phyloP scores from a whole-genome alignment of 1,140 invertebrate genomes.

The Holotrichia oblita region DNA sequence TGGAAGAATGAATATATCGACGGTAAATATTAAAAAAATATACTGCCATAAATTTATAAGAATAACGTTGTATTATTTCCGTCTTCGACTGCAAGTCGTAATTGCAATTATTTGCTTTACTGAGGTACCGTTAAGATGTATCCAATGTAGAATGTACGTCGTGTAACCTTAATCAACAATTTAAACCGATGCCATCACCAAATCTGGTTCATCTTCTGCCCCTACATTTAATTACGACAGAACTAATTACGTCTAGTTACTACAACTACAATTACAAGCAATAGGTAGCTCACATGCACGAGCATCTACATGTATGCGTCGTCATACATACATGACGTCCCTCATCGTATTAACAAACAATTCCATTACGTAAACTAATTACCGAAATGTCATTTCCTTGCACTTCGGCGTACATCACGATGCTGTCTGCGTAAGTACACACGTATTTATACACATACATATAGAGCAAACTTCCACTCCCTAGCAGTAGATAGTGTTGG shows the following conservation, averaged over 20 bases:
- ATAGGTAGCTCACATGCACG: not conserved
- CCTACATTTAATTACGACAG: slow-evolving; percentile 23
- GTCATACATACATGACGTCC: not conserved
- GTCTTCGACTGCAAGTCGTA: too few species aligned
- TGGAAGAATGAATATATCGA: not conserved
- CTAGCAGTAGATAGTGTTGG: not conserved
- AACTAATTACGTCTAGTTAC: slow-evolving; percentile 1
- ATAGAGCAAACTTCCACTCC: not conserved
- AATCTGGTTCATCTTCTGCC: not conserved
- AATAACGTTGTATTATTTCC: too few species aligned
- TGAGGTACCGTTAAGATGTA: not conserved
- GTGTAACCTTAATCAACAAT: not conserved
- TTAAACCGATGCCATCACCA: slow-evolving; percentile 1
- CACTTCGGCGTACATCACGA: slow-evolving; percentile 4
- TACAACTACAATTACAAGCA: not conserved
- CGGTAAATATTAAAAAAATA: too few species aligned
- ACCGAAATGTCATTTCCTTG: slow-evolving; percentile 31
- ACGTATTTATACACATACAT: not conserved
- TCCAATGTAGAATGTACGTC: not conserved
- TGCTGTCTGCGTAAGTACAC: not conserved
- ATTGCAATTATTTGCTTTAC: too few species aligned
- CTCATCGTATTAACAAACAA: slow-evolving; percentile 20
- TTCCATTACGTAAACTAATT: slow-evolving; percentile 34
- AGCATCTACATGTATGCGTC: not conserved
- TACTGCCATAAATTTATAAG: too few species aligned